A percentile compares a stretch with the other conserved stretches of the same genome.
Conservation (phyloP, 53 echinoderm and acorn worm genomes). For the Actinopyga echinites region DNA sequence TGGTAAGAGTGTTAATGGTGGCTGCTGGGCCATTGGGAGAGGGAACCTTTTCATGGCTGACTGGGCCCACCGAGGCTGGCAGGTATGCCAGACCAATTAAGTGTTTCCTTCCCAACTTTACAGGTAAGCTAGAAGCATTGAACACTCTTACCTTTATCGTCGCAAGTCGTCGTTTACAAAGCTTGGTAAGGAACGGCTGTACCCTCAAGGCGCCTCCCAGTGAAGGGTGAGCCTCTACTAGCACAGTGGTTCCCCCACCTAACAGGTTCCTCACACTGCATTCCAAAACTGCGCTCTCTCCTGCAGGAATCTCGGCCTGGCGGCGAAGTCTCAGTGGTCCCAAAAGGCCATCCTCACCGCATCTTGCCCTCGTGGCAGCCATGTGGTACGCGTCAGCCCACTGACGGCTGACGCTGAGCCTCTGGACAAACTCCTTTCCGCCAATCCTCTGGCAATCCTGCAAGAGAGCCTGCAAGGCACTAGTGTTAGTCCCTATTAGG, state of each 20-base stretch:
- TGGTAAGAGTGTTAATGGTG: not conserved
- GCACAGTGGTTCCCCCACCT: not conserved
- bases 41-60: not conserved
- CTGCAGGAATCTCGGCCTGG: not conserved
- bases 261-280: not conserved
- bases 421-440: conserved; percentile 29
- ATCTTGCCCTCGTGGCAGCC: conserved; percentile 20
- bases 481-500: conserved; percentile 68
- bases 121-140: conserved; percentile 30
- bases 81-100: conserved; percentile 16
- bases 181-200: not conserved
- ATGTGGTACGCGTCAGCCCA: conserved; percentile 22
- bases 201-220: not conserved
- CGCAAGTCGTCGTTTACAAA: not conserved
- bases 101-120: not conserved
- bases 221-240: conserved; percentile 42
- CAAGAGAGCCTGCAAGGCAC: conserved; percentile 19
- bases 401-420: not conserved
- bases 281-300: not conserved
- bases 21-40: not conserved
- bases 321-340: not conserved
- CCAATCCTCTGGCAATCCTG: conserved; percentile 29
- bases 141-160: not conserved
- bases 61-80: not conserved
- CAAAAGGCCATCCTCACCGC: not conserved